Evolutionary conservation across 2,113 vertebrate genomes (phyloP).

Genomic region (Pandion haliaetus): DNA sequence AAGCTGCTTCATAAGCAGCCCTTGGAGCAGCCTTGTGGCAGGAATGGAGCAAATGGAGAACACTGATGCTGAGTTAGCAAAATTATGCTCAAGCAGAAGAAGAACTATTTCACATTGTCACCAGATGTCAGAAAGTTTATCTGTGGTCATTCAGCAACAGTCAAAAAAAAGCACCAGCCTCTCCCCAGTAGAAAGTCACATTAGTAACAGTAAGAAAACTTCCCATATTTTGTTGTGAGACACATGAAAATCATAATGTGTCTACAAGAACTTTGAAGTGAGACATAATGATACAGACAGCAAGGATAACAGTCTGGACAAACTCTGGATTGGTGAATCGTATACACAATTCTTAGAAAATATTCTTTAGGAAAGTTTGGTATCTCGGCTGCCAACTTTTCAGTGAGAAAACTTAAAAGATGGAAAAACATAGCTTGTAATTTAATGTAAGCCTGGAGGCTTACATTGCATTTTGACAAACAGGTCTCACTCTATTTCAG

Average conservation of each 20-base stretch:
- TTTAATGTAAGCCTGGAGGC: not conserved
- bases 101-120: not conserved
- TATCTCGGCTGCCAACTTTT: not conserved
- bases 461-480: not conserved
- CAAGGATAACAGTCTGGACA: not conserved
- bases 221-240: not conserved
- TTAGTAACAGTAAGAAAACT: not conserved
- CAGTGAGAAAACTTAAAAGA: not conserved
- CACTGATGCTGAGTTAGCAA: not conserved
- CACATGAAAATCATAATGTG: not conserved
- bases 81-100: not conserved
- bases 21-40: conserved; percentile 29
- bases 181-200: not conserved
- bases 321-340: not conserved
- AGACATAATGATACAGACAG: not conserved
- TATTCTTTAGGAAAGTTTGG: not conserved
- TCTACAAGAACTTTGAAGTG: not conserved
- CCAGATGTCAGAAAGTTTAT: not conserved
- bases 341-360: not conserved
- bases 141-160: not conserved
- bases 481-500: not conserved
- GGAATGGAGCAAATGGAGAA: not conserved
- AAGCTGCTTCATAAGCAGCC: not conserved
- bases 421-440: not conserved
- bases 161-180: not conserved